phyloP scores from a whole-genome alignment of 2,797 vertebrate species.

The Tangara arthus region DNA sequence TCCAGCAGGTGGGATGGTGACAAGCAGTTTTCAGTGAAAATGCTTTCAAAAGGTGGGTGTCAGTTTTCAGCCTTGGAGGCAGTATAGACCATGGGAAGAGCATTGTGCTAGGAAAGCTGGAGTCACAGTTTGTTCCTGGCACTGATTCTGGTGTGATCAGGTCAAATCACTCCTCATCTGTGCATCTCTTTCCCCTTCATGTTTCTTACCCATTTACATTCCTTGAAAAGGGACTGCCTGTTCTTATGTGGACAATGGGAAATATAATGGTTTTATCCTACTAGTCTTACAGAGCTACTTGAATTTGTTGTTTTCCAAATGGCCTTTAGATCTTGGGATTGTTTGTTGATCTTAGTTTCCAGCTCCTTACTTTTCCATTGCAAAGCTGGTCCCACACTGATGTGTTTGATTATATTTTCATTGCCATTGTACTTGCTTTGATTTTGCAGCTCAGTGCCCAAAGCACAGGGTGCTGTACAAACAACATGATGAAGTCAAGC shows the following conservation, averaged over 20 bases:
- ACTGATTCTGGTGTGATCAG: background rate
- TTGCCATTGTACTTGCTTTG: conserved; percentile 45
- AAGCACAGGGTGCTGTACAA: background rate
- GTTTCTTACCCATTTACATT: background rate
- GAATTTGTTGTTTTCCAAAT: background rate
- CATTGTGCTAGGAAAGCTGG: background rate
- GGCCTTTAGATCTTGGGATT: background rate
- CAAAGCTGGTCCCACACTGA: background rate
- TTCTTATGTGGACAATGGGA: background rate
- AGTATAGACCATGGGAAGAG: background rate
- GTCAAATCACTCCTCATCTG: background rate
- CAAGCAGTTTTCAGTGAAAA: background rate
- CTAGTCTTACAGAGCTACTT: background rate
- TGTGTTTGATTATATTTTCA: conserved; percentile 36
- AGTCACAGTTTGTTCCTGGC: background rate
- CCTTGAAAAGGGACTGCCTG: background rate
- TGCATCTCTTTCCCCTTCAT: background rate
- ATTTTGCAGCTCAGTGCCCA: conserved; percentile 21
- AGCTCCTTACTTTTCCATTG: background rate
- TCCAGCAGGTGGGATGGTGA: background rate
- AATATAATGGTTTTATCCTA: background rate
- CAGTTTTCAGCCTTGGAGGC: background rate
- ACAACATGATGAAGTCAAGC: conserved; percentile 2
- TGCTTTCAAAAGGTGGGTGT: background rate
- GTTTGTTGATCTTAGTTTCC: background rate